Evolutionary conservation across 2,113 vertebrate genomes (phyloP), one percentile per base, ranked within the genome.

Genomic region (Syrmaticus mikado): DNA sequence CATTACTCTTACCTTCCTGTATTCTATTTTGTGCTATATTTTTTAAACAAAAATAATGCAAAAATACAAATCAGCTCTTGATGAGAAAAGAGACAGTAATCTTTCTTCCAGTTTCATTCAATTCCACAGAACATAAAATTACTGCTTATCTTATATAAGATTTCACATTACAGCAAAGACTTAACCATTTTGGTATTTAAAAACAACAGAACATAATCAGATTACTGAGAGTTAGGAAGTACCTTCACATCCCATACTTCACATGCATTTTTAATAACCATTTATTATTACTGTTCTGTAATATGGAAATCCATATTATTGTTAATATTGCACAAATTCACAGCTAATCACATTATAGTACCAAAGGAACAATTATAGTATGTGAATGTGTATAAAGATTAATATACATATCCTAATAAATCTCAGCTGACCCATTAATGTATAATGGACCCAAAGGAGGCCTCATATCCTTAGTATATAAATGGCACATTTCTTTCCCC

Each of bases 391-490:
- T 96, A 95, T 96, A 96, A 97, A 98, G 97, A 98, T 98, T 97
- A 98, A 98, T 98, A 97, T 92, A 97, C 97, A 96, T 96, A 97
- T 92, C 85, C 94, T 97, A 97, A 96, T 96, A 97, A 96, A 97
- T 95, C 97, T 97, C 98, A 96, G 93, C 90, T 97, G 97, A 96
- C 96, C 97, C 97, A 97, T 98, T 98, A 98, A 96, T 96, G 95
- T 94, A 90, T 96, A 98, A 97, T 96, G 96, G 96, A 55, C 97
- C 97, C 98, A 96, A 96, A 97, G 95, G 97, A 97, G 90, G 89
- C 94, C 91, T 96, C 94, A 86, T 92, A 97, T 97, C 93, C 97
- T 93, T 94, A 93, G 82, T 96, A 96, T 96, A 97, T 60, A 95
- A 90, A 97, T 97, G 96, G 93, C 91, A 96, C 93, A 97, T 96